Conservation (phyloP, 2,888 invertebrate genomes). For the Plagodis dolabraria region DNA sequence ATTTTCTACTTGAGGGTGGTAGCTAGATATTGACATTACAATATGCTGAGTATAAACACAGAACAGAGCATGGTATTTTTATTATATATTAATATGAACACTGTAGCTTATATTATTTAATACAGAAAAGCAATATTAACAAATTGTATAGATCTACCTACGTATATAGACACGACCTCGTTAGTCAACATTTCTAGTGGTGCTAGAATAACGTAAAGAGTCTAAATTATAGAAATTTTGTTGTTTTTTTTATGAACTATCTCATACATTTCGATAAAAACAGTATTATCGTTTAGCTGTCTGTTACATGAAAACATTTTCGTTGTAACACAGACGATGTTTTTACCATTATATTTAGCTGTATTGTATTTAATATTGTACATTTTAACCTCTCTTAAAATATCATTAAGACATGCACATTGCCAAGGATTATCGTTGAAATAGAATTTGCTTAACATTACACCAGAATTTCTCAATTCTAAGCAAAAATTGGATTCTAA, state of each 20-base stretch:
- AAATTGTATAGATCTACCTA: no score
- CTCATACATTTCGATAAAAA: constrained; percentile 53
- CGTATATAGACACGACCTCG: no score
- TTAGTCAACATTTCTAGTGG: no score
- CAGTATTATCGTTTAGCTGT: constrained; percentile 54
- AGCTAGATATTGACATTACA: no score
- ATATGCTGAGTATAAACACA: no score
- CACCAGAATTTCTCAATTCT: constrained; percentile 64
- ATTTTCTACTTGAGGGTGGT: no score
- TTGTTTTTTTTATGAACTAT: constrained; percentile 16
- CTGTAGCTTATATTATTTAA: no score
- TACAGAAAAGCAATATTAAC: no score
- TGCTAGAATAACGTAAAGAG: no score
- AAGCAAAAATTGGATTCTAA: constrained; percentile 68
- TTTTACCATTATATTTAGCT: constrained; percentile 56
- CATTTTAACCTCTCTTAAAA: constrained; percentile 63
- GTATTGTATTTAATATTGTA: constrained; percentile 58
- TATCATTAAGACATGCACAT: constrained; percentile 65
- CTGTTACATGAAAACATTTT: constrained; percentile 60
- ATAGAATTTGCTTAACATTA: constrained; percentile 58
- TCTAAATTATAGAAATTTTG: no score
- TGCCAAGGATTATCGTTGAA: constrained; percentile 77
- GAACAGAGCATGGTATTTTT: no score
- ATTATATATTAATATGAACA: no score
- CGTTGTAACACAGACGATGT: constrained; percentile 63